Evolutionary conservation across 2,888 invertebrate species (phyloP), one percentile per base, ranked within the genome.

Genomic region (Caenorhabditis plicata): DNA sequence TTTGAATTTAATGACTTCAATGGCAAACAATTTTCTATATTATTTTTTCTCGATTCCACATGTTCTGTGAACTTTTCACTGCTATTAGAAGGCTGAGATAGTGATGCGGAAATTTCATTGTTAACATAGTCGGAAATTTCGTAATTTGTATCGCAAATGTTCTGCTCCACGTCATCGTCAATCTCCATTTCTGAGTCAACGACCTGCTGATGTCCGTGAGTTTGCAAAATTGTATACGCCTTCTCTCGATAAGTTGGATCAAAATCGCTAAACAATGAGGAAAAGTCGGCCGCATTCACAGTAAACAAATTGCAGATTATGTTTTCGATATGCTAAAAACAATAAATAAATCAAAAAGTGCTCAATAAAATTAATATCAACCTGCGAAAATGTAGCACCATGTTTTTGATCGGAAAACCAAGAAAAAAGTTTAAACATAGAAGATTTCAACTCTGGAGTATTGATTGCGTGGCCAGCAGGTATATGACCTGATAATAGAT

Each of bases 401-500:
- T 33, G 41, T 19, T 47, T 39, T n/a, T 38, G 47, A 43, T 61
- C 61, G 0, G 36, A 32, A 50, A 61, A 47, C 61, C 61, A 61
- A 5, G 50, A 47, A 27, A 61, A 61, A 35, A 61, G 47, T 23
- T 61, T 61, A 22, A 43, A 38, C 17, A 61, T 32, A 1, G 50
- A 51, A 11, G 40, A 27, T 20, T 50, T 44, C 13, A 47, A 31
- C 15, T 54, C 54, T 40, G 51, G 46, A 9, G 40, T 29, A 32
- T 55, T 55, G 27, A 48, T 47, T 13, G 47, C 0, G 8, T 50
- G 35, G 0, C 61, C 61, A 2, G 36, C 41, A 29, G 54, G 54
- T 47, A 54, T 51, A 25, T 50, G 41, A 15, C 47, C 51, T 11
- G 27, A 39, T 8, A 61, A 23, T 27, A 61, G 38, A 3, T 54